Percentiles rank a stretch among this genome's conserved stretches.
These are phyloP conservation scores for Augochlora pura DNA, from an alignment of 1,140 invertebrate genomes.

Conservation along the genomic window DNA sequence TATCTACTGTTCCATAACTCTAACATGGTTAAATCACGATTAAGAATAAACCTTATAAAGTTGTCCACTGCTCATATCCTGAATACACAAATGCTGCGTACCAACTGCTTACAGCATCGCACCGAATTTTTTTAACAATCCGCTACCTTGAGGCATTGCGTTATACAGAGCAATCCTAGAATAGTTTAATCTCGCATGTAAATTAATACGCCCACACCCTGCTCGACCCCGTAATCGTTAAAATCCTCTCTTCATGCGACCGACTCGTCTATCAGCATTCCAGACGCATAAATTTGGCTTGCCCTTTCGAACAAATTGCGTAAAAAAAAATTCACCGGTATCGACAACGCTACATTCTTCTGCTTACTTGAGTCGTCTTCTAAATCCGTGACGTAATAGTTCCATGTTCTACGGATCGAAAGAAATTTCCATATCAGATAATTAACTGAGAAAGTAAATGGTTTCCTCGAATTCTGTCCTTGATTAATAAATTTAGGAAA, in stretches of 20 bases:
- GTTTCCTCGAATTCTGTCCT: no score
- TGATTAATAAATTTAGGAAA: no score
- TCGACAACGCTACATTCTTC: no score
- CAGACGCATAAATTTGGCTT: neutral
- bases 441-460: no score
- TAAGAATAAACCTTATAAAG: neutral
- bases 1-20: neutral
- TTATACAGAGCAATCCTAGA: constrained; percentile 20
- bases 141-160: constrained; percentile 22
- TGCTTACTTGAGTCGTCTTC: no score
- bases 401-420: neutral
- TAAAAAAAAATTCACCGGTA: neutral
- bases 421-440: no score
- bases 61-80: neutral
- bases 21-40: neutral
- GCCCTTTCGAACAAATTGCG: neutral
- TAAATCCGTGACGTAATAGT: neutral
- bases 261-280: neutral
- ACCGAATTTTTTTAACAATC: neutral
- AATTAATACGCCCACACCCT: constrained; percentile 36
- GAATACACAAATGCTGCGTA: neutral
- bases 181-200: constrained; percentile 29
- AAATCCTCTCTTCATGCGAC: neutral
- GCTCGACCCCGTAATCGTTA: neutral
- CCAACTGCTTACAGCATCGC: neutral